These are phyloP conservation scores for Eupleurogrammus muticus DNA, from an alignment of 2,797 vertebrate genomes.

Conservation along the genomic window DNA sequence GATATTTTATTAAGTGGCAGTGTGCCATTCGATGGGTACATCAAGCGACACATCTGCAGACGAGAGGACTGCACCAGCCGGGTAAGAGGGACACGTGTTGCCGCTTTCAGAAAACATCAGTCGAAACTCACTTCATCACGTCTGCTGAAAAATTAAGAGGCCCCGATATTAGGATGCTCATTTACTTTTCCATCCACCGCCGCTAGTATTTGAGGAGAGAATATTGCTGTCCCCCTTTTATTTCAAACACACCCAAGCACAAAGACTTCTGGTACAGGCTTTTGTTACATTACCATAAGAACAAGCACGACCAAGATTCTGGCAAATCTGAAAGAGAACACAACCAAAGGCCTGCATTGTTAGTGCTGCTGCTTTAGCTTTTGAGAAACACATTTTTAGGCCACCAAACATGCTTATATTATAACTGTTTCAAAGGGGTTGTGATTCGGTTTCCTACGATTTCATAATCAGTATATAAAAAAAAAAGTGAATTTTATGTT, in stretches of 20 bases:
- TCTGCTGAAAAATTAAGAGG: constrained; percentile 85
- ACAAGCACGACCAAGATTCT: constrained; percentile 56
- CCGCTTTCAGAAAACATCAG: constrained; percentile 88
- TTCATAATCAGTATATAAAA: constrained; percentile 30
- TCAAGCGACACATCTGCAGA: constrained; percentile 88
- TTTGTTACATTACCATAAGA: constrained; percentile 66
- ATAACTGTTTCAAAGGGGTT: constrained; percentile 22
- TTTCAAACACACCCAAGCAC: constrained; percentile 55
- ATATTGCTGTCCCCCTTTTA: constrained; percentile 54
- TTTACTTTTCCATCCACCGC: constrained; percentile 78
- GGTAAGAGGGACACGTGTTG: constrained; percentile 88
- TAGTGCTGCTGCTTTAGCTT: constrained; percentile 19
- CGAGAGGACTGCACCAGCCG: constrained; percentile 77
- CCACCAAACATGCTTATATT: constrained; percentile 38
- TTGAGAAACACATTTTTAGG: constrained; percentile 44
- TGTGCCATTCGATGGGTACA: constrained; percentile 83
- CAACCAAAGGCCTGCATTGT: constrained; percentile 51
- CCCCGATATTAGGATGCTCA: constrained; percentile 81
- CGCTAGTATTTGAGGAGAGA: constrained; percentile 59
- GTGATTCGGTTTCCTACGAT: constrained; percentile 13
- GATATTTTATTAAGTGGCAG: constrained; percentile 90
- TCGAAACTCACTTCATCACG: constrained; percentile 84
- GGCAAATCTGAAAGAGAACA: constrained; percentile 50
- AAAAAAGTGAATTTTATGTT: constrained; percentile 26
- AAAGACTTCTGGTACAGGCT: constrained; percentile 58